Base-by-base conservation (phyloP, 2,113 vertebrate genomes). In the Sylvilagus bachmani region DNA sequence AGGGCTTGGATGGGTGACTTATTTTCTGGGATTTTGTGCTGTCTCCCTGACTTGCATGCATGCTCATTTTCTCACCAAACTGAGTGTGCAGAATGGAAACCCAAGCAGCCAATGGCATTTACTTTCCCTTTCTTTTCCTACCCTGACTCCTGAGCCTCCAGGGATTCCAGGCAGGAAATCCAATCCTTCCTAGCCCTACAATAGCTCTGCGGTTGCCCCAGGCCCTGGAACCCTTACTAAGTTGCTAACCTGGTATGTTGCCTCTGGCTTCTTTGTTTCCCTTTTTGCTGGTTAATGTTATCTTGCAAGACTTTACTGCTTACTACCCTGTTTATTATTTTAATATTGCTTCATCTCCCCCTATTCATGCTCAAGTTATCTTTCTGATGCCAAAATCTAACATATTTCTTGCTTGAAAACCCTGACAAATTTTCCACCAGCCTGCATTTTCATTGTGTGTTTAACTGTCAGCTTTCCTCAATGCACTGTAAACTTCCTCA, bases 381-480 rank as follows among this genome's bases (percentile, higher is more conserved):
- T 91, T 87, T 79, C 9, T 78, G 12, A 94, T 83, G 44, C 22
- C 27, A 24, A 70, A 75, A 71, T 58, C 16, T 84, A n/a, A 38
- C 4, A 21, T n/a, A 67, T 87, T 89, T 73, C 31, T 58, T 91
- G 10, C 36, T 92, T 66, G 44, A 82, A 83, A 66, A 1, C 53
- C 44, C 61, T 14, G 36, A 69, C 49, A 61, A 75, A 16, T 1
- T 58, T 78, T 36, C 12, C 2, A 84, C 24, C 24, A 81, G 29
- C n/a, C 73, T 13, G 14, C 4, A 91, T 83, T 88, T 96, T 88
- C n/a, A 44, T n/a, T 74, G 62, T 91, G 33, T 92, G 10, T 66
- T 90, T 93, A 67, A 14, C 44, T 96, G 38, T 55, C 70, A 70
- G 24, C 22, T 21, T 82, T 5, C 7, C 44, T n/a, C 19, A 61